phyloP scores from a whole-genome alignment of 2,888 invertebrate genomes.

The Drosophila mayaguana region DNA sequence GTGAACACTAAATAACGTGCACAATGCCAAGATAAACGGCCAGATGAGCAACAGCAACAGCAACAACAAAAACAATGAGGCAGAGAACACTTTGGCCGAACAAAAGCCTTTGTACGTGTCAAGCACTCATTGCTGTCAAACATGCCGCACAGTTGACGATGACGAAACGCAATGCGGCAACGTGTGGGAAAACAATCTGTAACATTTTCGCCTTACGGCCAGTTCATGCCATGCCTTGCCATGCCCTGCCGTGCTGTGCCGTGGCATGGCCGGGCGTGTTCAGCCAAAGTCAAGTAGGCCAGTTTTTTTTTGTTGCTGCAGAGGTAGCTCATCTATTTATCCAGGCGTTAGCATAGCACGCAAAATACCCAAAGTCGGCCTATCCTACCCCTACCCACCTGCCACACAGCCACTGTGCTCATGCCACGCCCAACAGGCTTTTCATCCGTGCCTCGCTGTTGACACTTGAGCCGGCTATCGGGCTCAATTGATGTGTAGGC shows the following conservation, averaged over 20 bases:
- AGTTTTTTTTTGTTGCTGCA: conserved; percentile 3
- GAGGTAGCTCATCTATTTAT: conserved; percentile 43
- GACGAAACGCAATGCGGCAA: conserved; percentile 66
- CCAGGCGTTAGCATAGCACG: conserved; percentile 35
- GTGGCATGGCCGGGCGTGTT: conserved; percentile 18
- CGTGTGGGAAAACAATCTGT: conserved; percentile 77
- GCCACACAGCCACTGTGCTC: background rate
- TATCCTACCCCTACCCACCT: too few relatives aligned
- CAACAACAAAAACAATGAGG: conserved; percentile 27
- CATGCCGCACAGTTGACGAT: conserved; percentile 73
- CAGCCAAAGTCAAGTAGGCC: conserved; percentile 27
- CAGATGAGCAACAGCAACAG: conserved; percentile 60
- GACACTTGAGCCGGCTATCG: conserved; percentile 78
- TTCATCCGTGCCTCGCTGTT: conserved; percentile 58
- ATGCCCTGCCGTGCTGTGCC: background rate
- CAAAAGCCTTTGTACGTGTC: conserved; percentile 78
- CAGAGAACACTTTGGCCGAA: conserved; percentile 60
- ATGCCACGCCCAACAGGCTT: conserved; percentile 53
- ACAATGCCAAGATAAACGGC: conserved; percentile 77
- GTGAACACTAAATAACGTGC: conserved; percentile 72
- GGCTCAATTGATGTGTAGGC: conserved; percentile 74
- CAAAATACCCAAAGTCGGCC: conserved; percentile 13
- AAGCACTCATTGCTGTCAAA: conserved; percentile 79
- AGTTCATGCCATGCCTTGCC: conserved; percentile 15
- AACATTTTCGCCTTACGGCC: conserved; percentile 68